A percentile compares a stretch with the other conserved stretches of the same genome.
phyloP scores from a whole-genome alignment of 2,113 vertebrate species.

The Notarius quadriscutis region DNA sequence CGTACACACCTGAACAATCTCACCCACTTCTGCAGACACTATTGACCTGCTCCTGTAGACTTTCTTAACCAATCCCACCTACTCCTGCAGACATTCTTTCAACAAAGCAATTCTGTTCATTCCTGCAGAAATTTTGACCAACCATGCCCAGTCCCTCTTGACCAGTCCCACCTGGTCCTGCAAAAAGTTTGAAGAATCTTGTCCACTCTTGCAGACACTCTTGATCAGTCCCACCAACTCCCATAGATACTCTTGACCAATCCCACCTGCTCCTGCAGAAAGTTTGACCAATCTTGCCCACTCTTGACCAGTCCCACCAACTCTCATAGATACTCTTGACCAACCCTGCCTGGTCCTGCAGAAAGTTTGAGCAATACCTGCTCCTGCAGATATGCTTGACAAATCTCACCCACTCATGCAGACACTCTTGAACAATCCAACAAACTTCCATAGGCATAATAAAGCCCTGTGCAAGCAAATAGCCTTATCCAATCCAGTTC shows the following conservation, averaged over 20 bases:
- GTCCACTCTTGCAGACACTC: not conserved
- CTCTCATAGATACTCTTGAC: not conserved
- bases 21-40: not conserved
- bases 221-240: not conserved
- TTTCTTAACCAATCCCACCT: not conserved
- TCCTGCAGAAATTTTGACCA: not conserved
- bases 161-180: not conserved
- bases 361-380: not conserved
- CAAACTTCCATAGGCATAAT: not conserved
- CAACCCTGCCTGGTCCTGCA: not conserved
- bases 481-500: not conserved
- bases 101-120: not conserved
- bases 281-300: not conserved
- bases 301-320: not conserved
- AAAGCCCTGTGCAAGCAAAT: not conserved
- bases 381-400: not conserved
- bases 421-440: not conserved
- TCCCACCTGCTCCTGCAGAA: not conserved
- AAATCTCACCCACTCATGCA: not conserved
- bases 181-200: not conserved
- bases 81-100: not conserved
- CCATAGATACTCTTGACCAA: not conserved
- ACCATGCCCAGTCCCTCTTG: too few species aligned
- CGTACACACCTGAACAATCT: not conserved
- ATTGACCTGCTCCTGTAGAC: not conserved